Conservation (phyloP, 2,888 invertebrate species). For the Meiosimyza platycephala region DNA sequence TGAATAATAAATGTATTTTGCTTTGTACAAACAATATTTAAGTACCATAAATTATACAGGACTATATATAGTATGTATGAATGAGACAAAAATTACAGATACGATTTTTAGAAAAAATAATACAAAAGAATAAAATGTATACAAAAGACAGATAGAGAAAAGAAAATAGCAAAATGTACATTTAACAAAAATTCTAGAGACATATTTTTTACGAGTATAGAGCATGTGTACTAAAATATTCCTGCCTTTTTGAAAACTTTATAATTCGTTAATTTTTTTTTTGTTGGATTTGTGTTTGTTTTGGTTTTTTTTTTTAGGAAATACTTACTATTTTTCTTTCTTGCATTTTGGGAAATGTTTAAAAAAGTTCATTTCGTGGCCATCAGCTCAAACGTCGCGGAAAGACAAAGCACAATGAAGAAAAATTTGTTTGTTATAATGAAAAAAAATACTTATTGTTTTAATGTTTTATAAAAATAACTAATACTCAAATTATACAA, state of each 20-base stretch:
- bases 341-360: slow-evolving; percentile 63
- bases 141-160: slow-evolving; percentile 19
- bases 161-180: slow-evolving; percentile 30
- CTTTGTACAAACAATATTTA: too few species aligned
- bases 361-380: slow-evolving; percentile 64
- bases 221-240: slow-evolving; percentile 24
- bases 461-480: slow-evolving; percentile 24
- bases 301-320: slow-evolving; percentile 42
- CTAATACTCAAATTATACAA: slow-evolving; percentile 1
- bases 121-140: slow-evolving; percentile 27
- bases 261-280: slow-evolving; percentile 7
- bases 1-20: too few species aligned
- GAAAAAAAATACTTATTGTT: slow-evolving; percentile 38
- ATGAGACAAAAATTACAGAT: neutral
- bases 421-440: slow-evolving; percentile 56
- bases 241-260: slow-evolving; percentile 38
- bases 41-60: slow-evolving; percentile 15
- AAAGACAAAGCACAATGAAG: slow-evolving; percentile 69
- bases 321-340: slow-evolving; percentile 66
- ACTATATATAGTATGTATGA: slow-evolving; percentile 13
- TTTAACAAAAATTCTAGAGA: slow-evolving; percentile 28
- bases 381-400: slow-evolving; percentile 69
- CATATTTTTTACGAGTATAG: slow-evolving; percentile 2
- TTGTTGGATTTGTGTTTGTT: slow-evolving; percentile 16
- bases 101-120: slow-evolving; percentile 25